Conservation (phyloP, 2,888 invertebrate species). For the Lochmaea crataegi region DNA sequence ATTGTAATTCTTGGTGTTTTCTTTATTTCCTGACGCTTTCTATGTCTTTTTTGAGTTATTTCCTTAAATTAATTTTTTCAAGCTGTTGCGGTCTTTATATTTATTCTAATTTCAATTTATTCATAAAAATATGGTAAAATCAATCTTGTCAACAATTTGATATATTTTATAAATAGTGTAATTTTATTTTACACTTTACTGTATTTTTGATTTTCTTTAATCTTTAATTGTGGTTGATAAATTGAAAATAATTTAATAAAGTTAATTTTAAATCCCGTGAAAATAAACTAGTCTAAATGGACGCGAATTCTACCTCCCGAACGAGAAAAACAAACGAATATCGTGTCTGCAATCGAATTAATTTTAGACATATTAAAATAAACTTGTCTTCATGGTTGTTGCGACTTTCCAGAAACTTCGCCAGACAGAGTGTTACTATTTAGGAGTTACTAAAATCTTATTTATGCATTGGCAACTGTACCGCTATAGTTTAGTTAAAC, state of each 20-base stretch:
- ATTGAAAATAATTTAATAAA: conserved; percentile 5
- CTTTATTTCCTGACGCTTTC: no score
- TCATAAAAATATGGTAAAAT: no score
- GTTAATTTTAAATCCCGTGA: conserved; percentile 33
- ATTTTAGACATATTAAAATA: conserved; percentile 47
- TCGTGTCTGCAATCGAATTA: conserved; percentile 38
- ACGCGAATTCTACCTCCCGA: conserved; percentile 5
- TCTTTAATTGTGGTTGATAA: background rate
- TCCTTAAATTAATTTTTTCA: no score
- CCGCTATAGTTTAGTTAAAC: background rate
- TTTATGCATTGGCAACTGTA: background rate
- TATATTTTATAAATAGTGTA: no score
- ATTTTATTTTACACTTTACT: no score
- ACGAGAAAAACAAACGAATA: conserved; percentile 16
- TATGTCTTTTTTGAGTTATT: no score
- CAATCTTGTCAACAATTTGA: no score
- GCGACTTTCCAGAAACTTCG: conserved; percentile 27
- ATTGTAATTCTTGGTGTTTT: no score
- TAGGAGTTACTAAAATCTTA: background rate
- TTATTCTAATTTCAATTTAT: no score
- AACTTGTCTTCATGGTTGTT: conserved; percentile 37
- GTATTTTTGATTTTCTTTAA: background rate
- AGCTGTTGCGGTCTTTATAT: no score
- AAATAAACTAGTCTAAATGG: conserved; percentile 30
- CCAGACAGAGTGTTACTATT: conserved; percentile 18